Evolutionary conservation across 2,113 vertebrate species (phyloP), one percentile per base, ranked within the genome.

Genomic region (Bambusicola thoracicus): DNA sequence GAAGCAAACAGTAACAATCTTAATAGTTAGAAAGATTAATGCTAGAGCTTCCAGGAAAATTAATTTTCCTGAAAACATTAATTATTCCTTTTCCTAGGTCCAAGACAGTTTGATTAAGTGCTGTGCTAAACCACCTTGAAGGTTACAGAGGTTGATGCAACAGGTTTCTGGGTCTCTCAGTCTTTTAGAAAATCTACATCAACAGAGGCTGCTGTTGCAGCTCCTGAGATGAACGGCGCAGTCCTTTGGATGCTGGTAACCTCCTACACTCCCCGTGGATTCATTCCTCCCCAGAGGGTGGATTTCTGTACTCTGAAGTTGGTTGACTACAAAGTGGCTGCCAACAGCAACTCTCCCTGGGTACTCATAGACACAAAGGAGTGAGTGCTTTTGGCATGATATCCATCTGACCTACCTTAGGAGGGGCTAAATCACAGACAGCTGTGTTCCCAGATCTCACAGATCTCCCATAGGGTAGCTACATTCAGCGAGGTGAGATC

Each of bases 11-110:
- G 24, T 34, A 80, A 53, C 76, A 24, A 19, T 88, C 36, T 29
- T 67, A 96, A 62, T 17, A 81, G 62, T 75, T 89, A 55, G 53
- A 76, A 92, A 91, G 92, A 95, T 89, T 91, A 92, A 95, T 92
- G 55, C n/a, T 67, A 63, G 63, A 83, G 72, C 51, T 63, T 27
- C 32, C 9, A 17, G 55, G 55, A 92, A 93, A 95, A 96, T 87
- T 89, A 81, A 58, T 82, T 77, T 93, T 78, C 32, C 24, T 92
- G 70, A 92, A 88, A 96, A 72, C 55, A 56, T 82, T 91, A 89
- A 91, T 94, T 94, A 87, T 89, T 85, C 46, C 27, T 73, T 90
- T 89, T 63, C 40, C 40, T 78, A 72, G 32, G 46, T 75, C 41
- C 40, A 51, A 4, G 30, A 40, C 10, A 94, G 67, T n/a, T 53